A percentile compares a stretch with the other conserved stretches of the same genome.
Evolutionary conservation across 1,140 invertebrate species (phyloP).

Genomic region (Colletes latitarsis): DNA sequence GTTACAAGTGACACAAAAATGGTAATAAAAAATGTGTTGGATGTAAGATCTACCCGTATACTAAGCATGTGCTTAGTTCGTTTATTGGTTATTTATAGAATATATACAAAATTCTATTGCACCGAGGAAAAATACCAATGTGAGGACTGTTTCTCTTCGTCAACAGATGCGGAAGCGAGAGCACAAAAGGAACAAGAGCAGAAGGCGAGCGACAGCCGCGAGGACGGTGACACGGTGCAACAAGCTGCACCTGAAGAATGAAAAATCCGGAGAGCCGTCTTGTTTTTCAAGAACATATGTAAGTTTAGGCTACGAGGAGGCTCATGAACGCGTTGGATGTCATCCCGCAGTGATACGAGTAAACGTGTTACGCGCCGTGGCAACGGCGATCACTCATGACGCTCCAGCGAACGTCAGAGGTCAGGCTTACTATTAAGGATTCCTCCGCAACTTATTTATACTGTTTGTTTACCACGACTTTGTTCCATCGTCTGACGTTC

Average conservation of each 20-base stretch:
- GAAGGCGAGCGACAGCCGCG: slow-evolving; percentile 44
- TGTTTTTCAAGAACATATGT: slow-evolving; percentile 52
- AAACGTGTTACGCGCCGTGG: slow-evolving; percentile 6
- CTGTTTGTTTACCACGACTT: background rate
- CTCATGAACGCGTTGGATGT: slow-evolving; percentile 24
- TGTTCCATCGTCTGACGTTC: background rate
- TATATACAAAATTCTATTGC: no score
- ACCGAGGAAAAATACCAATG: no score
- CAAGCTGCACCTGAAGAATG: slow-evolving; percentile 57
- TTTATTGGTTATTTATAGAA: no score
- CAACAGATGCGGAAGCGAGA: slow-evolving; percentile 72
- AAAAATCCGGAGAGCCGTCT: slow-evolving; percentile 49
- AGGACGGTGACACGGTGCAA: slow-evolving; percentile 47
- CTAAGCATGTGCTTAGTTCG: no score
- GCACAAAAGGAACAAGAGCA: slow-evolving; percentile 73
- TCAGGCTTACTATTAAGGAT: background rate
- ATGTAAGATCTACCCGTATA: no score
- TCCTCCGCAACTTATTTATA: slow-evolving; percentile 22
- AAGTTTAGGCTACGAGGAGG: slow-evolving; percentile 56
- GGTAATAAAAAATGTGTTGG: no score
- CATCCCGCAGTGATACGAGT: background rate
- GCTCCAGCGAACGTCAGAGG: background rate
- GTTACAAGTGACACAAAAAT: no score
- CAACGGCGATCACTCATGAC: background rate
- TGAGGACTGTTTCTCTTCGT: background rate